Percentiles rank a stretch among this genome's conserved stretches.
Conservation (phyloP, 2,113 vertebrate genomes). For the Acrocephalus kingi region DNA sequence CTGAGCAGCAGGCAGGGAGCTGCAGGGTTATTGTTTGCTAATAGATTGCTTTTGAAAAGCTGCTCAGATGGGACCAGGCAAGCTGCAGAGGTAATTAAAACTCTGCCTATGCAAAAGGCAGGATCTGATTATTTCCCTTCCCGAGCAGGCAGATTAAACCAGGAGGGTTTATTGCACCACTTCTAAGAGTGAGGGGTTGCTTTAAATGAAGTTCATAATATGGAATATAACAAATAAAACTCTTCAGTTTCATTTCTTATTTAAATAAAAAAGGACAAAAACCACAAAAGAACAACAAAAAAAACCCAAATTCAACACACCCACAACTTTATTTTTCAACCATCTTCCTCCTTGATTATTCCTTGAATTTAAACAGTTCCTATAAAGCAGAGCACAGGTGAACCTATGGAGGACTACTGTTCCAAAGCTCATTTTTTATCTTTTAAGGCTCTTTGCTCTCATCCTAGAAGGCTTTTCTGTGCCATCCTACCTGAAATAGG, state of each 20-base stretch:
- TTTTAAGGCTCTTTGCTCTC: neutral
- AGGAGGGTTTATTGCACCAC: conserved; percentile 50
- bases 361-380: neutral
- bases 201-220: conserved; percentile 13
- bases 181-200: neutral
- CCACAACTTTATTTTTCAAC: neutral
- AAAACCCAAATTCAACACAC: neutral
- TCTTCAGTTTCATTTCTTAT: neutral
- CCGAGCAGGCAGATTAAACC: conserved; percentile 48
- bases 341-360: neutral
- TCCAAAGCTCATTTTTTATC: neutral
- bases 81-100: conserved; percentile 74
- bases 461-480: neutral
- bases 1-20: conserved; percentile 3
- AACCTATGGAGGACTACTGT: neutral
- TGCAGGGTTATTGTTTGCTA: conserved; percentile 63
- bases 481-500: neutral
- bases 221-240: conserved; percentile 13
- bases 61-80: conserved; percentile 54
- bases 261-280: neutral
- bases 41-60: conserved; percentile 68
- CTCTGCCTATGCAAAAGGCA: conserved; percentile 64
- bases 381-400: neutral
- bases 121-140: conserved; percentile 66
- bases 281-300: neutral